Percentiles rank a stretch among this genome's conserved stretches.
phyloP scores from a whole-genome alignment of 2,113 vertebrate genomes.

The Pollachius pollachius region DNA sequence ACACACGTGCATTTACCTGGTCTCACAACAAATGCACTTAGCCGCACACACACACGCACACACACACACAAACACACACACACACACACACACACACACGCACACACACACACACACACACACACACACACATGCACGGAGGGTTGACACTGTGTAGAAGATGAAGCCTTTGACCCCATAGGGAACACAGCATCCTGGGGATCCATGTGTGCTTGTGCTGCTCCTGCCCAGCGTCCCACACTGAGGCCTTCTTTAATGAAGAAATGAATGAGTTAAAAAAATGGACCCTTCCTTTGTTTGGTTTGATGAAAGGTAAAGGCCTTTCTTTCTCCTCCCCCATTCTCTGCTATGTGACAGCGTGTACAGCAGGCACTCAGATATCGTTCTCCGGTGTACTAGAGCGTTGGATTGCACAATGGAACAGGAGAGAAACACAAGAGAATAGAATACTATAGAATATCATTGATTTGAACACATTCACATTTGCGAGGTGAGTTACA shows the following conservation, averaged over 20 bases:
- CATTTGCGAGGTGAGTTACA: no score
- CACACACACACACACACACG: constrained; percentile 3
- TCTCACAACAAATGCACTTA: no score
- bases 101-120: constrained; percentile 22
- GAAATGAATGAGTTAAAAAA: constrained; percentile 47
- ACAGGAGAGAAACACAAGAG: no score
- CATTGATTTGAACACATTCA: no score
- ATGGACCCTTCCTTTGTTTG: constrained; percentile 53
- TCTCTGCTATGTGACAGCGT: no score
- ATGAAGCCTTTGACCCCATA: constrained; percentile 45
- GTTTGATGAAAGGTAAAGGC: constrained; percentile 37
- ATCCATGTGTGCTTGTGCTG: constrained; percentile 53
- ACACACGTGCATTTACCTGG: no score
- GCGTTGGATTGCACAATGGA: no score
- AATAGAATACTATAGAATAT: no score
- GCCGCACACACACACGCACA: constrained; percentile 9
- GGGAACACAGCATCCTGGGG: constrained; percentile 45
- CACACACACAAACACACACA: neutral
- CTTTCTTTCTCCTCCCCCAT: constrained; percentile 20
- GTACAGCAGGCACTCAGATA: no score
- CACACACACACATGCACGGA: neutral
- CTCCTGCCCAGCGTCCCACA: constrained; percentile 35
- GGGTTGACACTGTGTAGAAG: neutral
- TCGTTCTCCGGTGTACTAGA: neutral
- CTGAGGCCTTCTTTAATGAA: constrained; percentile 38